These are phyloP conservation scores for Rhabdornis inornatus DNA, from an alignment of 2,113 vertebrate genomes.

Conservation along the genomic window DNA sequence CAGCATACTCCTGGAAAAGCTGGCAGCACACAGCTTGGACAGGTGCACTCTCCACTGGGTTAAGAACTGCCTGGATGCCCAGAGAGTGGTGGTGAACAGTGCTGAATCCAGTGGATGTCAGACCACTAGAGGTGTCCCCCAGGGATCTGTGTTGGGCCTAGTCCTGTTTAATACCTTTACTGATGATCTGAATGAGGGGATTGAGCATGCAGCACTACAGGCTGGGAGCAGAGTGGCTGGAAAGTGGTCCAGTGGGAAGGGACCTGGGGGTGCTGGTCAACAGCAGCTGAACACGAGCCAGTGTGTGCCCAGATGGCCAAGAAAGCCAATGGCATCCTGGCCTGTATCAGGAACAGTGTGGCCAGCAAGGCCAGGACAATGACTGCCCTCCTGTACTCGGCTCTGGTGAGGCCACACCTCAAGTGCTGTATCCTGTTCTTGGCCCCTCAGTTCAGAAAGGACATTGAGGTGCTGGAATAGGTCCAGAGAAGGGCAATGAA, in stretches of 20 bases:
- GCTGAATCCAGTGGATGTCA: background rate
- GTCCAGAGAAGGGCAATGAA: background rate
- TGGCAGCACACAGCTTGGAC: background rate
- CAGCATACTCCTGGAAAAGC: background rate
- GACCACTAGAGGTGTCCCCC: background rate
- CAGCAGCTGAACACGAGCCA: background rate
- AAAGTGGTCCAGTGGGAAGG: background rate
- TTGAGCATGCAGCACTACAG: background rate
- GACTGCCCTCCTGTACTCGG: background rate
- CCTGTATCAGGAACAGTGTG: background rate
- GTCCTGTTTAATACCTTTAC: background rate
- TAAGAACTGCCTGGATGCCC: background rate
- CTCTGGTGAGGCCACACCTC: background rate
- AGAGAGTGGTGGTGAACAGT: background rate
- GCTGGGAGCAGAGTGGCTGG: background rate
- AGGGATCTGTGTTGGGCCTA: background rate
- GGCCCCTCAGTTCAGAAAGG: background rate
- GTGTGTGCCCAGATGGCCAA: background rate
- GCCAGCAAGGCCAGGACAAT: background rate
- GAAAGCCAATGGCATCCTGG: background rate
- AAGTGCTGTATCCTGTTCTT: background rate
- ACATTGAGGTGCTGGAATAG: background rate
- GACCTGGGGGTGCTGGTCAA: rapidly evolving
- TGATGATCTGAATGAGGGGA: background rate
- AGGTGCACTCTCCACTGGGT: background rate